Percentiles rank a stretch among this genome's conserved stretches.
These are phyloP conservation scores for Drosophila obscura DNA, from an alignment of 1,140 invertebrate species.

Conservation along the genomic window DNA sequence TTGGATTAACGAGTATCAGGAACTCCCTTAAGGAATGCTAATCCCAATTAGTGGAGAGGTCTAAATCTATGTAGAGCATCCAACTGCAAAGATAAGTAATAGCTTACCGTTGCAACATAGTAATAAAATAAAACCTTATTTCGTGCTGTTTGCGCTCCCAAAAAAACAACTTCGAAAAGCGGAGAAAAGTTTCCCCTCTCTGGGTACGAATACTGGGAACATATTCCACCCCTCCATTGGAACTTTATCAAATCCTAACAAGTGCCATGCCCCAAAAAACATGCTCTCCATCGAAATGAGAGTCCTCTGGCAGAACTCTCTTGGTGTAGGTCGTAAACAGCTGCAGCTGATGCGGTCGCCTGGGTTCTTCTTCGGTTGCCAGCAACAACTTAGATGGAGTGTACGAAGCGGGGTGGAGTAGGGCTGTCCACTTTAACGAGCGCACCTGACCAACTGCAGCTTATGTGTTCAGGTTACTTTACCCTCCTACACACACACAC, in stretches of 20 bases:
- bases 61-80: too few species aligned
- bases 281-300: conserved; percentile 39
- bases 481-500: conserved; percentile 26
- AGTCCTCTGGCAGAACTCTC: conserved; percentile 56
- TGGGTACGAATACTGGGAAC: conserved; percentile 7
- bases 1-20: background rate
- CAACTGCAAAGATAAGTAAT: too few species aligned
- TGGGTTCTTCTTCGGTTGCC: conserved; percentile 33
- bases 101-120: too few species aligned
- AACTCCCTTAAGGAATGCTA: too few species aligned
- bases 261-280: conserved; percentile 41
- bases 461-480: conserved; percentile 64
- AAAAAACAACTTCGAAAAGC: conserved; percentile 3
- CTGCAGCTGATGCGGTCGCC: conserved; percentile 60
- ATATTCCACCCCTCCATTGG: conserved; percentile 13
- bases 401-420: background rate
- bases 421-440: conserved; percentile 68
- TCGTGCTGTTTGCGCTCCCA: too few species aligned
- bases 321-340: conserved; percentile 79
- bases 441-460: conserved; percentile 72
- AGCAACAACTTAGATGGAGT: conserved; percentile 3
- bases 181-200: conserved; percentile 8
- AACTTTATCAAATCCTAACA: conserved; percentile 12
- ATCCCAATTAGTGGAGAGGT: too few species aligned
- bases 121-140: too few species aligned